phyloP scores from a whole-genome alignment of 2,113 vertebrate species.

The Suricata suricatta region DNA sequence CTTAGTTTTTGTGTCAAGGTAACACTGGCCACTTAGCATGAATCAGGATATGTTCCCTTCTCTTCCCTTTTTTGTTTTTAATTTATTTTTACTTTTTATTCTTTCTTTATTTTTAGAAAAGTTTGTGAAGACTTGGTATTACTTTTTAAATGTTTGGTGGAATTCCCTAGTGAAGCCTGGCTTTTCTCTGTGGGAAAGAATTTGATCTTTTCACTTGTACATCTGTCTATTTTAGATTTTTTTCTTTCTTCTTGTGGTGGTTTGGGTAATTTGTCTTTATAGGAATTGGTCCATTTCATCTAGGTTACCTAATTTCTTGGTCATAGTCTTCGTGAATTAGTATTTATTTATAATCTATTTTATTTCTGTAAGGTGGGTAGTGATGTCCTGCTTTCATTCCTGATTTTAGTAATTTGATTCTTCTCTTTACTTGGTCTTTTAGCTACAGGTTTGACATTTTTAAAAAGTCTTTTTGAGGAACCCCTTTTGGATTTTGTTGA shows the following conservation, averaged over 20 bases:
- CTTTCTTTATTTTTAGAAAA: not conserved
- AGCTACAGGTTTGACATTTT: not conserved
- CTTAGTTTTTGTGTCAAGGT: not conserved
- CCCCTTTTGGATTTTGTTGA: not conserved
- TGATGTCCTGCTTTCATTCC: not conserved
- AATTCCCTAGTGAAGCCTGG: not conserved
- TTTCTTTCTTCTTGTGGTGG: not conserved
- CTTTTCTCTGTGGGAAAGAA: not conserved
- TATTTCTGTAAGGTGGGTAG: not conserved
- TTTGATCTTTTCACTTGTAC: not conserved
- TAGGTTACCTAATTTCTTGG: not conserved
- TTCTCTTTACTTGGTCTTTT: not conserved
- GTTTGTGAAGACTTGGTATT: not conserved
- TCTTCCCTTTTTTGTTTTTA: not conserved
- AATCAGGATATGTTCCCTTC: not conserved
- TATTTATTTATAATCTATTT: not conserved
- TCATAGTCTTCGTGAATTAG: not conserved
- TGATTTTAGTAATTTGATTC: not conserved
- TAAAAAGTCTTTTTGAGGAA: not conserved
- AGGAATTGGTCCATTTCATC: not conserved
- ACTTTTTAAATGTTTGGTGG: not conserved
- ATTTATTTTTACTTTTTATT: too few relatives aligned
- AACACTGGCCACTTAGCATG: not conserved
- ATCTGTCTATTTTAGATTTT: not conserved
- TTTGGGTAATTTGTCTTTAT: slow-evolving; percentile 8